Percentiles rank a stretch among this genome's conserved stretches.
These are phyloP conservation scores for Drosophila kohkoa DNA, from an alignment of 1,140 invertebrate genomes.

Conservation along the genomic window DNA sequence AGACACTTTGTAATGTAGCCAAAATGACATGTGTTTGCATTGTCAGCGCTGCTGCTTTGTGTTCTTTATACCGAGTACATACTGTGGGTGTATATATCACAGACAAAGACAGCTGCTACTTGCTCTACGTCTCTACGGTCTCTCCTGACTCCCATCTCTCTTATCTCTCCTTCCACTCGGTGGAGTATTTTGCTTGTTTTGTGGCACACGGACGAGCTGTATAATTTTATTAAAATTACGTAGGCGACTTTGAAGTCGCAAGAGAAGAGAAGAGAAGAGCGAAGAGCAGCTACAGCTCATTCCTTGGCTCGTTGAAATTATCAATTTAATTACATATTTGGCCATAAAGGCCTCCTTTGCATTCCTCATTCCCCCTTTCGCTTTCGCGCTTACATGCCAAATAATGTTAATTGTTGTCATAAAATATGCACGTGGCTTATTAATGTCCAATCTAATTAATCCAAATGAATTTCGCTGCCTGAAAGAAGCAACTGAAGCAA, in stretches of 20 bases:
- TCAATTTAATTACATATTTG: slow-evolving; percentile 37
- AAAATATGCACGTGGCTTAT: slow-evolving; percentile 38
- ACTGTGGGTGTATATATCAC: neutral
- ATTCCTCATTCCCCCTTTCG: neutral
- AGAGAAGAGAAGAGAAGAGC: neutral
- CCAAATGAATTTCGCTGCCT: slow-evolving; percentile 31
- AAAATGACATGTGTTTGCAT: slow-evolving; percentile 73
- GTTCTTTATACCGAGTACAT: slow-evolving; percentile 3
- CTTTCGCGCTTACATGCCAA: neutral
- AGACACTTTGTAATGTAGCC: slow-evolving; percentile 67
- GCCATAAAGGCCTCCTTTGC: slow-evolving; percentile 2
- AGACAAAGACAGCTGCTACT: slow-evolving; percentile 13
- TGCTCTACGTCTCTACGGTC: neutral
- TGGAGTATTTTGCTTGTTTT: slow-evolving; percentile 13
- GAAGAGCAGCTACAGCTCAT: neutral
- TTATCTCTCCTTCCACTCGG: neutral
- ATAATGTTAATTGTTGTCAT: slow-evolving; percentile 36
- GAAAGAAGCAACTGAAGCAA: neutral
- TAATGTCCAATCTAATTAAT: slow-evolving; percentile 32
- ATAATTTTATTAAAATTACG: slow-evolving; percentile 61
- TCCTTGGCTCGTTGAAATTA: slow-evolving; percentile 17
- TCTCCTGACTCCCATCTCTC: slow-evolving; percentile 5
- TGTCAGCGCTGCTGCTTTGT: slow-evolving; percentile 47
- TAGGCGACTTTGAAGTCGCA: slow-evolving; percentile 28
- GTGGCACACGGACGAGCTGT: slow-evolving; percentile 15